A percentile compares a stretch with the other conserved stretches of the same genome.
phyloP scores from a whole-genome alignment of 2,888 invertebrate genomes.

The Palloptera scutellata region DNA sequence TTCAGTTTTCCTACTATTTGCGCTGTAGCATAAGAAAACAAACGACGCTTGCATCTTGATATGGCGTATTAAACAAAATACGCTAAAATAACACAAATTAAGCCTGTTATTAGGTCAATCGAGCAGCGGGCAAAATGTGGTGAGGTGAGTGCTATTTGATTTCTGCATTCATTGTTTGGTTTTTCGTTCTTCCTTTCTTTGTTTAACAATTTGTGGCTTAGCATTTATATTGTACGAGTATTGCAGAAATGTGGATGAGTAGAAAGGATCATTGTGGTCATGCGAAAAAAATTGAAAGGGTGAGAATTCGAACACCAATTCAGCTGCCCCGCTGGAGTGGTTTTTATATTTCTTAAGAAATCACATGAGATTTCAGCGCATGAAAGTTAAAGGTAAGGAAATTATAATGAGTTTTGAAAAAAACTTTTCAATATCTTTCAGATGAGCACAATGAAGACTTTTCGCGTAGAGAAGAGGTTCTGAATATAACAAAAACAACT shows the following conservation, averaged over 20 bases:
- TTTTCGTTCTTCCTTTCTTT: conserved; percentile 16
- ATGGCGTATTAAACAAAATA: conserved; percentile 30
- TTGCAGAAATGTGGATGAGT: not conserved
- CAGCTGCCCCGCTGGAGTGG: too few relatives aligned
- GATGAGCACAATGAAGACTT: too few relatives aligned
- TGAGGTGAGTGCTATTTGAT: not conserved
- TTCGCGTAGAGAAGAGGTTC: too few relatives aligned
- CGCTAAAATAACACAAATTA: conserved; percentile 42
- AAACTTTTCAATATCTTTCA: too few relatives aligned
- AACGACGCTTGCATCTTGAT: conserved; percentile 38
- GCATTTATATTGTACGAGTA: conserved; percentile 21
- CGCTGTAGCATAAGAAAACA: too few relatives aligned
- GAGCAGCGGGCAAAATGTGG: conserved; percentile 20
- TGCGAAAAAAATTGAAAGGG: too few relatives aligned
- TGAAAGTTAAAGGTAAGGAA: too few relatives aligned
- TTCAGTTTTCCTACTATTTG: conserved; percentile 25
- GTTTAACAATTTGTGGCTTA: conserved; percentile 26
- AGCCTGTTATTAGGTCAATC: conserved; percentile 43
- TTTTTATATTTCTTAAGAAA: too few relatives aligned
- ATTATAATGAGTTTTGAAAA: too few relatives aligned
- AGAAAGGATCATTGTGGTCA: not conserved
- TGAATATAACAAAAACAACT: too few relatives aligned
- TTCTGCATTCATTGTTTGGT: not conserved
- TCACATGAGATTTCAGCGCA: too few relatives aligned
- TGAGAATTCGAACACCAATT: too few relatives aligned